Evolutionary conservation across 2,888 invertebrate species (phyloP), one percentile per base, ranked within the genome.

Genomic region (Parthenolecanium corni): DNA sequence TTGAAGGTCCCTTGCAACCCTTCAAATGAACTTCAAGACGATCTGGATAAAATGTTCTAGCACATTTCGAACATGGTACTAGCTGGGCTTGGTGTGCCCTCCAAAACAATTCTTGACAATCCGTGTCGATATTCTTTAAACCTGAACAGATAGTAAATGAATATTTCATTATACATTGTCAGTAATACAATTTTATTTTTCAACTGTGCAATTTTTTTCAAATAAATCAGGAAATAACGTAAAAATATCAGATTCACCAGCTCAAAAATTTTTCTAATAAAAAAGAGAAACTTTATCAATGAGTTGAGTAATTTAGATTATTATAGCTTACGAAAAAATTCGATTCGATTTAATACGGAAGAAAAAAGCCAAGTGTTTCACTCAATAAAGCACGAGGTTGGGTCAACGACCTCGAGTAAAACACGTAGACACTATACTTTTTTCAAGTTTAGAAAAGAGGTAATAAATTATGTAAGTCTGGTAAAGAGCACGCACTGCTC

Each of bases 1-100:
- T 63, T 3, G 63, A 21, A 11, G 47, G 52, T 18, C 73, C 75
- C 67, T 76, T 77, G 70, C 84, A 84, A 66, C 78, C 79, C 63
- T 77, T 75, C 68, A 81, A 79, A 70, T 84, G 84, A 2, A 82
- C 77, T 12, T 76, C 73, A 3, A 84, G 74, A 40, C 83, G 73
- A 68, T 83, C 80, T 0, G 82, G 81, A 67, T 79, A 77, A 73
- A 84, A 84, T 47, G 78, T 81, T 24, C 84, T 72, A 9, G 79
- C 79, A 70, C 83, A 84, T 69, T 74, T 76, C 38, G 72, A 72
- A 70, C 84, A 84, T 2, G 77, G 75, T 6, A 80, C 74, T 64
- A 83, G 73, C 66, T 80, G 77, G 2, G 73, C 72, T 51, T 81
- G 74, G 65, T 80, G 76, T 20, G 77, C 75, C 66, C 79, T 74